Evolutionary conservation across 2,113 vertebrate genomes (phyloP), one percentile per base, ranked within the genome.

Genomic region (Narcine bancroftii): DNA sequence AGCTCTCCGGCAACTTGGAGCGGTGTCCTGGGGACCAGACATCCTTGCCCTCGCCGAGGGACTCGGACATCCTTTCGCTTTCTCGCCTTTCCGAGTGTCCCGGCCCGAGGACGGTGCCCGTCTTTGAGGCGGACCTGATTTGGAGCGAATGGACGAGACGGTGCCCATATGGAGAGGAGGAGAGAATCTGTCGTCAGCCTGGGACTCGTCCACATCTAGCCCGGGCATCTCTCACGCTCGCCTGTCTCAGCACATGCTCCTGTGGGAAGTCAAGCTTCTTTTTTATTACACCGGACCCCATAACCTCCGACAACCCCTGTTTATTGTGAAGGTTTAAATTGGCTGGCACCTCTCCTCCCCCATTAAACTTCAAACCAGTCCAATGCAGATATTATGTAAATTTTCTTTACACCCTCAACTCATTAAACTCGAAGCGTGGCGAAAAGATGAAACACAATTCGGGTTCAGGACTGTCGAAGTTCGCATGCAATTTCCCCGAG

Each of bases 101-200:
- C 60, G 81, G 36, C n/a, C 50, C 60, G n/a, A 33, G 29, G 50
- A 85, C 3, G 29, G 33, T 13, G 13, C 33, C 29, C 17, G 53
- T 85, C 17, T 53, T 85, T n/a, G 50, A n/a, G 29, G 29, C 56
- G 81, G 33, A 56, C 3, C 29, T 3, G 29, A 29, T 85, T 50
- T 91, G 63, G 65, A 45, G 21, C 39, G 60, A 45, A 91, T 26
- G 6, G 87, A 91, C 36, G 87, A 91, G 63, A 65, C 87, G 24
- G 87, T 91, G 63, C 87, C 87, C 87, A 91, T 91, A 39, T 45
- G 63, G 87, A 89, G 87, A 26, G 63, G 26, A 36, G 50, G 47
- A 65, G 56, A 66, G 63, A 69, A 19, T 69, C 17, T 66, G 56
- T 29, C n/a, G 26, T 56, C 81, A 83, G 79, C 50, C 24, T 5